Evolutionary conservation across 2,113 vertebrate genomes (phyloP).

Genomic region (Pseudolaguvia tuberculata): DNA sequence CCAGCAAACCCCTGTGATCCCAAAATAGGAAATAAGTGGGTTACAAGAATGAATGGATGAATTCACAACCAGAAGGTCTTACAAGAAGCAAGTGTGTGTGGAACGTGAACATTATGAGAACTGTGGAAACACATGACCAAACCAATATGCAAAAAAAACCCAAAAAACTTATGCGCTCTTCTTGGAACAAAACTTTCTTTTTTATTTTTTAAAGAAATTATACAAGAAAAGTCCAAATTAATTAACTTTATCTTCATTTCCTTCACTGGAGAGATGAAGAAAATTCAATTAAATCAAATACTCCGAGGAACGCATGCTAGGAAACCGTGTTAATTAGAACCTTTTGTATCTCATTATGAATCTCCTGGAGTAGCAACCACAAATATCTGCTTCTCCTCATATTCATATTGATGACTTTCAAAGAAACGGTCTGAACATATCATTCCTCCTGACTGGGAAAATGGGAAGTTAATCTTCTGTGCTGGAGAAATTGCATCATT

Average conservation of each 20-base stretch:
- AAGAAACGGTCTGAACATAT: constrained; percentile 38
- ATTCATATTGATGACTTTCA: constrained; percentile 36
- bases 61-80: no score
- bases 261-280: constrained; percentile 42
- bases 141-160: no score
- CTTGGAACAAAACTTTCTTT: neutral
- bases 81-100: no score
- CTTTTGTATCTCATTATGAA: constrained; percentile 39
- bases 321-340: constrained; percentile 48
- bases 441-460: constrained; percentile 39
- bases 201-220: constrained; percentile 18
- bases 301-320: constrained; percentile 30
- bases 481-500: constrained; percentile 40
- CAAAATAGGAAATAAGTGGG: no score
- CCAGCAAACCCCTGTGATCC: no score
- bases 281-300: constrained; percentile 47
- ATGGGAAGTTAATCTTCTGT: constrained; percentile 39
- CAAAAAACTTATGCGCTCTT: neutral
- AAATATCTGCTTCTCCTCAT: constrained; percentile 21
- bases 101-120: no score
- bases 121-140: no score
- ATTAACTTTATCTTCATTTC: constrained; percentile 51
- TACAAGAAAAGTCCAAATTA: constrained; percentile 31
- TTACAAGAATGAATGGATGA: no score
- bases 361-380: constrained; percentile 34